A percentile compares a stretch with the other conserved stretches of the same genome.
phyloP scores from a whole-genome alignment of 2,113 vertebrate species.

The Oenanthe melanoleuca region DNA sequence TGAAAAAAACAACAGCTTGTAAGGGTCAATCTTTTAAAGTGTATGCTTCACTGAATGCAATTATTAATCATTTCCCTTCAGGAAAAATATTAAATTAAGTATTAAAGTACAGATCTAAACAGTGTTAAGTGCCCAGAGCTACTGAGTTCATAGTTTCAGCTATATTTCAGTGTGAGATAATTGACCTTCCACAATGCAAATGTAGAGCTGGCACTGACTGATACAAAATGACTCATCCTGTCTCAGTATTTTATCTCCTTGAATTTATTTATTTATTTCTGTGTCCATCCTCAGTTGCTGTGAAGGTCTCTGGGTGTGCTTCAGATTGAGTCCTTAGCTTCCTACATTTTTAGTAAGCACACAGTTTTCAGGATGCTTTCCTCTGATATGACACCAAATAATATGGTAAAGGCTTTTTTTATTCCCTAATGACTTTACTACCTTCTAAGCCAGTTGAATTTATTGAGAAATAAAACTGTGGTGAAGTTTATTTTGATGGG shows the following conservation, averaged over 20 bases:
- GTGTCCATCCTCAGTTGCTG: slow-evolving; percentile 9
- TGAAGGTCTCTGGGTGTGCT: background rate
- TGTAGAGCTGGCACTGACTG: slow-evolving; percentile 50
- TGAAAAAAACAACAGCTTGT: slow-evolving; percentile 71
- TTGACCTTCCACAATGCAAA: slow-evolving; percentile 72
- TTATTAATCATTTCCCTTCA: slow-evolving; percentile 80
- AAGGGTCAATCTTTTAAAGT: slow-evolving; percentile 75
- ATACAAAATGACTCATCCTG: slow-evolving; percentile 58
- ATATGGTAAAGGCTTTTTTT: background rate
- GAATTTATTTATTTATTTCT: slow-evolving; percentile 30
- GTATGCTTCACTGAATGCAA: slow-evolving; percentile 72
- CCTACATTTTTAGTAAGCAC: background rate
- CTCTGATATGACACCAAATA: background rate
- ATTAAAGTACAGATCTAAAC: slow-evolving; percentile 80
- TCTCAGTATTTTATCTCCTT: slow-evolving; percentile 49
- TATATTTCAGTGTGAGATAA: slow-evolving; percentile 73
- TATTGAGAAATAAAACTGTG: background rate
- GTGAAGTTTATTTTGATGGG: background rate
- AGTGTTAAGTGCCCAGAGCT: slow-evolving; percentile 66
- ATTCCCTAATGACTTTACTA: background rate
- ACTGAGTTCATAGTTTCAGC: slow-evolving; percentile 67
- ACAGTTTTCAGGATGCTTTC: slow-evolving; percentile 25
- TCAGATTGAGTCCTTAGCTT: background rate
- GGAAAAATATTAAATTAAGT: slow-evolving; percentile 80
- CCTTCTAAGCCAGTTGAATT: background rate